phyloP scores from a whole-genome alignment of 2,113 vertebrate species.

The Melanotaenia duboulayi region DNA sequence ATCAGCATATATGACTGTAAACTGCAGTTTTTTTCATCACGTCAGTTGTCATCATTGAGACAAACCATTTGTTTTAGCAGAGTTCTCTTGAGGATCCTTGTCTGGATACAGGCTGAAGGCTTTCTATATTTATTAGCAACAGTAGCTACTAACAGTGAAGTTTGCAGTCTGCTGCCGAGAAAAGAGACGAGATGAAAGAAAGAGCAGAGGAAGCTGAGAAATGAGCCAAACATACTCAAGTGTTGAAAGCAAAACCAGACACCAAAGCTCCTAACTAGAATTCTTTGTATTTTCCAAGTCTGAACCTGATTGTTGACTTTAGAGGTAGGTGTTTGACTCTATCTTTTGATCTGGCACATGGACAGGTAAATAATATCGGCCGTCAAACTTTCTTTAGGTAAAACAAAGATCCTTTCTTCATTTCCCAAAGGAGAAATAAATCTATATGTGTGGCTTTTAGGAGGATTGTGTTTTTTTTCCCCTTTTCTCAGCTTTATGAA shows the following conservation, averaged over 20 bases:
- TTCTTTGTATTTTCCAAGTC: slow-evolving; percentile 20
- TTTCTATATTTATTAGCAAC: slow-evolving; percentile 79
- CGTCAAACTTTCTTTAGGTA: slow-evolving; percentile 13
- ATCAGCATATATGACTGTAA: slow-evolving; percentile 20
- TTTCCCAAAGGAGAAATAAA: slow-evolving; percentile 60
- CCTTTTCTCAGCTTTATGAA: slow-evolving; percentile 65
- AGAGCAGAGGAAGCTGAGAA: slow-evolving; percentile 47
- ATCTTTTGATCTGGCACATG: slow-evolving; percentile 33
- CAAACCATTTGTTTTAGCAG: slow-evolving; percentile 57
- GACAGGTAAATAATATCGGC: slow-evolving; percentile 32
- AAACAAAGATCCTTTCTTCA: slow-evolving; percentile 21
- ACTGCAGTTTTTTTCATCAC: slow-evolving; percentile 50
- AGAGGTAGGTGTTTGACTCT: slow-evolving; percentile 5
- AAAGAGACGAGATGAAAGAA: slow-evolving; percentile 62
- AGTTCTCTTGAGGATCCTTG: slow-evolving; percentile 49
- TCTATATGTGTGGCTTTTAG: slow-evolving; percentile 62
- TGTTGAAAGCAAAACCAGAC: slow-evolving; percentile 71
- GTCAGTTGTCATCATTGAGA: slow-evolving; percentile 55
- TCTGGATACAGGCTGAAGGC: slow-evolving; percentile 64
- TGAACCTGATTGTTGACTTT: slow-evolving; percentile 7
- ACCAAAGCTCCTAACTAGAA: slow-evolving; percentile 20
- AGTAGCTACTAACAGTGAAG: slow-evolving; percentile 75
- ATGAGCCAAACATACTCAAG: slow-evolving; percentile 48
- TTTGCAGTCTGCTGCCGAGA: slow-evolving; percentile 54
- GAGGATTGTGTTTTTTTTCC: slow-evolving; percentile 60